Evolutionary conservation across 2,113 vertebrate genomes (phyloP).

Genomic region (Tragelaphus imberbis): DNA sequence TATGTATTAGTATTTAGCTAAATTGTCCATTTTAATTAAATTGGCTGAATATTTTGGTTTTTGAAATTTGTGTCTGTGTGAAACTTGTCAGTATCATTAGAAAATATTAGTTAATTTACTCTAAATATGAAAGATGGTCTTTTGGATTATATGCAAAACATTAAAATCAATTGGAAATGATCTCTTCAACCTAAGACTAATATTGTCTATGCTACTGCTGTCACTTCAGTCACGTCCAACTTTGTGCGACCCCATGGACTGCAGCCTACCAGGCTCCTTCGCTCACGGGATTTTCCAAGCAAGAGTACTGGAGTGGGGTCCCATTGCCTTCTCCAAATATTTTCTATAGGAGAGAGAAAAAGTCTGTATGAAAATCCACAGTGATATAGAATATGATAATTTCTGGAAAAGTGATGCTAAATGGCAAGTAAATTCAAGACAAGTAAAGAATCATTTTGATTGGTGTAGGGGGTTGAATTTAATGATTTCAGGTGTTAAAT

Average conservation of each 20-base stretch:
- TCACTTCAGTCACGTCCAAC: too few species aligned
- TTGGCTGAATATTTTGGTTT: conserved; percentile 45
- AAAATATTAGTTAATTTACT: conserved; percentile 34
- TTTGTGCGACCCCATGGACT: too few species aligned
- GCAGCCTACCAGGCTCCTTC: too few species aligned
- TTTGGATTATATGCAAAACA: neutral
- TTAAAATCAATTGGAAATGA: conserved; percentile 16
- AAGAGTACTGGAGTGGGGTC: too few species aligned
- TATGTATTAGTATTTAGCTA: neutral
- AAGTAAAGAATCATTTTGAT: neutral
- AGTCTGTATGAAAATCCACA: neutral
- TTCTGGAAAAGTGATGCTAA: neutral
- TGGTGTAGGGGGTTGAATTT: neutral
- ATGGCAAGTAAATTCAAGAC: neutral
- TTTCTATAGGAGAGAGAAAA: neutral
- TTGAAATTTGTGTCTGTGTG: conserved; percentile 19
- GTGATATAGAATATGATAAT: neutral
- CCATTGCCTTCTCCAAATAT: neutral
- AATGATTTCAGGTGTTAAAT: neutral
- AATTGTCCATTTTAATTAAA: conserved; percentile 39
- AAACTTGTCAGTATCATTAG: neutral
- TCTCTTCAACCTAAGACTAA: neutral
- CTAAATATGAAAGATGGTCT: conserved; percentile 11
- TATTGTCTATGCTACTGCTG: neutral
- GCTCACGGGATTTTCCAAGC: too few species aligned